Evolutionary conservation across 2,888 invertebrate genomes (phyloP).

Genomic region (Pyralis farinalis): DNA sequence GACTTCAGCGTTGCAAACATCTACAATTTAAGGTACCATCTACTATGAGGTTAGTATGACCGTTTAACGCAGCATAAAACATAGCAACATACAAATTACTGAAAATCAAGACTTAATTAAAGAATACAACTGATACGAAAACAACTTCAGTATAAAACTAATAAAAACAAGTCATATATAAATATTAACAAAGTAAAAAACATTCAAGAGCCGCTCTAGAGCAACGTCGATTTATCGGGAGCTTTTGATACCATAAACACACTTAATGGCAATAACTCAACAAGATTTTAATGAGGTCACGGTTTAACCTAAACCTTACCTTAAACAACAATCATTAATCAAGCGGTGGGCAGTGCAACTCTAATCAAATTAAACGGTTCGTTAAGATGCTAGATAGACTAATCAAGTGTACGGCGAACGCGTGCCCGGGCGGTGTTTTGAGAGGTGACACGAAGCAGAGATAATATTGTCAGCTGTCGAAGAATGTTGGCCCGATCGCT

Average conservation of each 20-base stretch:
- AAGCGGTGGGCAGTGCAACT: conserved; percentile 32
- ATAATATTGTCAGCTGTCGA: conserved; percentile 38
- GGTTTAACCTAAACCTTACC: conserved; percentile 49
- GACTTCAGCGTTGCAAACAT: no score
- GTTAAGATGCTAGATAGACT: conserved; percentile 34
- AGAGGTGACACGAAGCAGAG: conserved; percentile 27
- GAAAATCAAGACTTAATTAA: no score
- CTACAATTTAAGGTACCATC: no score
- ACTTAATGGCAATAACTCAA: conserved; percentile 37
- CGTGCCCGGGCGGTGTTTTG: conserved; percentile 26
- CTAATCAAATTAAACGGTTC: conserved; percentile 57
- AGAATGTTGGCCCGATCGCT: conserved; percentile 27
- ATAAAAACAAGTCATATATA: neutral
- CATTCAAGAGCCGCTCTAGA: conserved; percentile 1
- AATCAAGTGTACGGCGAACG: conserved; percentile 21
- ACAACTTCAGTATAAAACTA: neutral
- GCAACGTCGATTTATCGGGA: conserved; percentile 7
- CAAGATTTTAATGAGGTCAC: conserved; percentile 44
- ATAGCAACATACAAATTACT: no score
- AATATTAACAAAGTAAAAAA: neutral
- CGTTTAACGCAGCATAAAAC: no score
- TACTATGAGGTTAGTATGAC: no score
- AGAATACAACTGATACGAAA: no score
- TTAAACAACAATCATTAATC: conserved; percentile 40
- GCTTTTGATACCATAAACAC: conserved; percentile 17